A percentile compares a stretch with the other conserved stretches of the same genome.
Conservation (phyloP, 2,113 vertebrate species). For the Epinephelus moara region DNA sequence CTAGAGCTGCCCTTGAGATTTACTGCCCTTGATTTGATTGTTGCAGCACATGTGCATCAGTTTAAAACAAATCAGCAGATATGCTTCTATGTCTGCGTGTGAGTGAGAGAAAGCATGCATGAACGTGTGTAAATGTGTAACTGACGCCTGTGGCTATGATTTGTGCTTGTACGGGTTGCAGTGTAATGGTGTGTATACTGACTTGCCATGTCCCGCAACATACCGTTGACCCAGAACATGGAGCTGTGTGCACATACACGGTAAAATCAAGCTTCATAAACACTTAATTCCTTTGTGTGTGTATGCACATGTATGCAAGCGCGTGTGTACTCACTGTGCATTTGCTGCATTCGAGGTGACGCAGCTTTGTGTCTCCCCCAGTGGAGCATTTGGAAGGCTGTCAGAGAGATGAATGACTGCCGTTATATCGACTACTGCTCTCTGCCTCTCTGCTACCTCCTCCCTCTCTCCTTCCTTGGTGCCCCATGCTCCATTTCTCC, state of each 20-base stretch:
- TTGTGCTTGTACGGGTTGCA: slow-evolving; percentile 45
- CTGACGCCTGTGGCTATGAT: slow-evolving; percentile 37
- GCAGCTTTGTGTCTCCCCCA: slow-evolving; percentile 79
- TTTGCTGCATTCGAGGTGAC: slow-evolving; percentile 75
- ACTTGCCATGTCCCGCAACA: slow-evolving; percentile 33
- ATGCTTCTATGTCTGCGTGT: not conserved
- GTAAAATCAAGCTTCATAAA: slow-evolving; percentile 26
- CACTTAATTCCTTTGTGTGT: slow-evolving; percentile 6
- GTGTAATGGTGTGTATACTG: slow-evolving; percentile 51
- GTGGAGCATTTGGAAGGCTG: slow-evolving; percentile 81
- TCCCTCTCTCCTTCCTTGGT: slow-evolving; percentile 50
- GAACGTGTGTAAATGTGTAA: slow-evolving; percentile 4
- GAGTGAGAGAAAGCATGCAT: not conserved
- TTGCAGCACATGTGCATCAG: slow-evolving; percentile 15
- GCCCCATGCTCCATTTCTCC: slow-evolving; percentile 60
- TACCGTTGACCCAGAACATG: slow-evolving; percentile 57
- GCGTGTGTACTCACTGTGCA: slow-evolving; percentile 5
- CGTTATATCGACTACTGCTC: slow-evolving; percentile 82
- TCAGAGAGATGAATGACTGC: slow-evolving; percentile 87
- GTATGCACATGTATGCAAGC: slow-evolving; percentile 29
- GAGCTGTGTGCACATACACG: slow-evolving; percentile 8
- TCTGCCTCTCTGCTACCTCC: slow-evolving; percentile 49
- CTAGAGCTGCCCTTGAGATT: slow-evolving; percentile 34
- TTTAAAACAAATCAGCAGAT: slow-evolving; percentile 25
- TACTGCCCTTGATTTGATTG: slow-evolving; percentile 39